Percentiles rank a stretch among this genome's conserved stretches.
Conservation (phyloP, 2,888 invertebrate species). For the Scelioninae gen. 1 region DNA sequence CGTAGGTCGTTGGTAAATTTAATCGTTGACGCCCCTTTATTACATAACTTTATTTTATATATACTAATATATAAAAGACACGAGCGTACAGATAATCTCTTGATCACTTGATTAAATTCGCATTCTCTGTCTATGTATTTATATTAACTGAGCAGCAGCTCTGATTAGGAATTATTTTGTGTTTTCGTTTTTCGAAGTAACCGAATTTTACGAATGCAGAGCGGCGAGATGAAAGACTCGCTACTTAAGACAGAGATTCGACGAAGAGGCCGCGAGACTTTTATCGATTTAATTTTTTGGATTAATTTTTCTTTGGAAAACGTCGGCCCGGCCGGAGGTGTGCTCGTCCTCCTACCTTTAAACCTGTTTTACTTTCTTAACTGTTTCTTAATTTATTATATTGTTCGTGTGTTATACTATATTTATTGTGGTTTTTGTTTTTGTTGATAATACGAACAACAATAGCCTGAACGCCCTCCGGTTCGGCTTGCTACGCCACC, state of each 20-base stretch:
- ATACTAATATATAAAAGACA: conserved; percentile 34
- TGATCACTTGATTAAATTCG: conserved; percentile 9
- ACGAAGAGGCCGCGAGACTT: no score
- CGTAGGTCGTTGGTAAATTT: neutral
- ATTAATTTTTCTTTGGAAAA: no score
- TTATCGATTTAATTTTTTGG: no score
- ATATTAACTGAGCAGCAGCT: conserved; percentile 10
- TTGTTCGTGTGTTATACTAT: no score
- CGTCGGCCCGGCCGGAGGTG: no score
- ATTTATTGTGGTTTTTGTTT: no score
- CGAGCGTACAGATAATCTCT: conserved; percentile 20
- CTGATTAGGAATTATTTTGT: neutral
- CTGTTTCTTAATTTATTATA: no score
- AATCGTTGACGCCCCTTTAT: conserved; percentile 30
- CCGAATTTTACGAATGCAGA: conserved; percentile 11
- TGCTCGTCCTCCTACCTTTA: no score
- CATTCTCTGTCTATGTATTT: conserved; percentile 28
- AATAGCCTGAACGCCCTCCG: no score
- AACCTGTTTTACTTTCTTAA: no score
- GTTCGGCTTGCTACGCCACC: no score
- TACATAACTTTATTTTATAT: conserved; percentile 36
- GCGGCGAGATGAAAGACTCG: conserved; percentile 15
- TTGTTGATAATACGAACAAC: no score
- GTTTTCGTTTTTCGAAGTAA: conserved; percentile 15
- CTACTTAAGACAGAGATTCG: neutral